phyloP scores from a whole-genome alignment of 2,888 invertebrate genomes.

The Corbicula japonica region DNA sequence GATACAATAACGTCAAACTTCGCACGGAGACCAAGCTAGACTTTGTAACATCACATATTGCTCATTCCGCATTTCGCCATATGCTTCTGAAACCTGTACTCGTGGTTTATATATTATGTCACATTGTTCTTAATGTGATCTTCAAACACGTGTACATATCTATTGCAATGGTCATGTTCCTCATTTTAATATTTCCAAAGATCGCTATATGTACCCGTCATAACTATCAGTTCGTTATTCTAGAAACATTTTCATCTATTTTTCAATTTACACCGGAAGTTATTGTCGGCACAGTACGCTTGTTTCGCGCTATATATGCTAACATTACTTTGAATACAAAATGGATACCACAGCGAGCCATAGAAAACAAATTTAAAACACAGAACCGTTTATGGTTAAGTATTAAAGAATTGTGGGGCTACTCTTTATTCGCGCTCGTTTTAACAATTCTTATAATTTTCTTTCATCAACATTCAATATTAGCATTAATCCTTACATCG shows the following conservation, averaged over 20 bases:
- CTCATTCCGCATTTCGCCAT: slow-evolving; percentile 77
- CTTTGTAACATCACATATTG: slow-evolving; percentile 79
- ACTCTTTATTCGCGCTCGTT: slow-evolving; percentile 70
- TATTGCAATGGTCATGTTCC: slow-evolving; percentile 75
- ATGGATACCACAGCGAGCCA: slow-evolving; percentile 81
- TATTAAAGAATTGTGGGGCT: slow-evolving; percentile 79
- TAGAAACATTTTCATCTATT: slow-evolving; percentile 79
- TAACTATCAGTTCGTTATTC: slow-evolving; percentile 73
- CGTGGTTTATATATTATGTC: slow-evolving; percentile 73
- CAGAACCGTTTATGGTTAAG: slow-evolving; percentile 79
- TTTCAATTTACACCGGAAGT: slow-evolving; percentile 82
- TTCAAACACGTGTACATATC: slow-evolving; percentile 73
- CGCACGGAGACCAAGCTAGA: slow-evolving; percentile 77
- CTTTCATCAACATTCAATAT: slow-evolving; percentile 62
- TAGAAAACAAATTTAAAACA: slow-evolving; percentile 79
- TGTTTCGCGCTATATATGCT: slow-evolving; percentile 74
- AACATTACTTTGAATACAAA: slow-evolving; percentile 75
- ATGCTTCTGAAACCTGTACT: slow-evolving; percentile 81
- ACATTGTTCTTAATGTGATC: slow-evolving; percentile 73
- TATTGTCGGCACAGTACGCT: slow-evolving; percentile 78
- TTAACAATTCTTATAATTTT: slow-evolving; percentile 65
- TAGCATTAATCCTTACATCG: slow-evolving; percentile 70
- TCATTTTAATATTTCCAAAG: slow-evolving; percentile 79
- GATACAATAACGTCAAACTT: slow-evolving; percentile 74
- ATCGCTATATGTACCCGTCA: slow-evolving; percentile 74